phyloP scores from a whole-genome alignment of 2,888 invertebrate genomes.

The Hemithea aestivaria region DNA sequence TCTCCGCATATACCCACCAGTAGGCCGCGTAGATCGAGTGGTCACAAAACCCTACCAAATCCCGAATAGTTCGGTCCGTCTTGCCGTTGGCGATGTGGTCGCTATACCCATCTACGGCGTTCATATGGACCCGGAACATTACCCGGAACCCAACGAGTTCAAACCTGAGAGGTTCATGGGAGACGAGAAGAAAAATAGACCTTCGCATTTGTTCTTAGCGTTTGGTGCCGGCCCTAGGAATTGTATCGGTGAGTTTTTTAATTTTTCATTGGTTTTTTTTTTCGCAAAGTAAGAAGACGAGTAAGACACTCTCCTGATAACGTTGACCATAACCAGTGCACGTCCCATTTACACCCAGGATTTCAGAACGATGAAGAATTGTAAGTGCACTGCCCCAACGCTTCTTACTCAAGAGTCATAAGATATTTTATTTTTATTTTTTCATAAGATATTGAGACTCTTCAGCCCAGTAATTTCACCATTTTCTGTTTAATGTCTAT shows the following conservation, averaged over 20 bases:
- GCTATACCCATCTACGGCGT: constrained; percentile 69
- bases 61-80: constrained; percentile 59
- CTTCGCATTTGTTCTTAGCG: constrained; percentile 71
- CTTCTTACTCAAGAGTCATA: too few species aligned
- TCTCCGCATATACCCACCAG: constrained; percentile 78
- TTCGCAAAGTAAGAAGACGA: too few species aligned
- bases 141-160: constrained; percentile 75
- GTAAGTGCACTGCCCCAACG: too few species aligned
- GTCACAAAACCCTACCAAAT: constrained; percentile 77
- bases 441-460: too few species aligned
- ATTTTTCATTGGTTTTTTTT: neutral
- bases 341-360: too few species aligned
- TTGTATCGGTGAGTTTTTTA: constrained; percentile 61
- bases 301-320: too few species aligned
- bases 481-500: too few species aligned
- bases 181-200: constrained; percentile 70
- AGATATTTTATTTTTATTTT: too few species aligned
- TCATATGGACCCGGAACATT: constrained; percentile 76
- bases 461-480: too few species aligned
- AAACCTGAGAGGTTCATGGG: constrained; percentile 76
- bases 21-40: constrained; percentile 70
- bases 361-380: too few species aligned
- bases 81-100: constrained; percentile 68
- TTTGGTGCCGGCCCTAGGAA: constrained; percentile 77
- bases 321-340: too few species aligned